Evolutionary conservation across 2,113 vertebrate species (phyloP).

Genomic region (Lophura nycthemera): DNA sequence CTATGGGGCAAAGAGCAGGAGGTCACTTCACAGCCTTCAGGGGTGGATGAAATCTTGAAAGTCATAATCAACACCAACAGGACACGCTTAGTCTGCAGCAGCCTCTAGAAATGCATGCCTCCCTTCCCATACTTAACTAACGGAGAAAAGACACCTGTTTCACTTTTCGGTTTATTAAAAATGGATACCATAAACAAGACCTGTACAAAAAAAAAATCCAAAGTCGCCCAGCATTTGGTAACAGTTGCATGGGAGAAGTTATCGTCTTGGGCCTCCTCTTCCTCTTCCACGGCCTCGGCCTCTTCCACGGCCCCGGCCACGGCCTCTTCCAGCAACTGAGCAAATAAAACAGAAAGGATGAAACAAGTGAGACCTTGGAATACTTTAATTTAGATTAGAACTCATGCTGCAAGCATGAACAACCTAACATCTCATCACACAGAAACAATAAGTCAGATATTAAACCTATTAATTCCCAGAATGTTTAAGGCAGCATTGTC

Average conservation of each 20-base stretch:
- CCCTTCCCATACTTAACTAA: neutral
- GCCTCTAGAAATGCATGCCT: neutral
- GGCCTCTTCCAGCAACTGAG: conserved; percentile 92
- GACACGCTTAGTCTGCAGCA: rapidly evolving
- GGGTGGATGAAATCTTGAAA: neutral
- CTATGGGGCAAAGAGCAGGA: neutral
- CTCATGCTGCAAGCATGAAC: neutral
- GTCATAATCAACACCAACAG: neutral
- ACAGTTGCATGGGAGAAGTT: conserved; percentile 57
- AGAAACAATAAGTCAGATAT: neutral
- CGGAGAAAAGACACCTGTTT: conserved; percentile 9
- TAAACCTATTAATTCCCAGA: neutral
- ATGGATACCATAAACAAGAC: conserved; percentile 71
- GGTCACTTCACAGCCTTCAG: neutral
- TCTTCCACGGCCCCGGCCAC: conserved; percentile 87
- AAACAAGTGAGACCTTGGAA: neutral
- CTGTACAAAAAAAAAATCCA: conserved; percentile 82
- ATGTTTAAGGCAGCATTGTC: neutral
- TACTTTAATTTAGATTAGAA: neutral
- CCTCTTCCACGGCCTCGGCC: conserved; percentile 94
- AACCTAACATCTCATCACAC: neutral
- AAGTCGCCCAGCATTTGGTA: conserved; percentile 11
- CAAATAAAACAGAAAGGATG: neutral
- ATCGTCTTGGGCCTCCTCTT: conserved; percentile 94
- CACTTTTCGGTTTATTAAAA: conserved; percentile 69